These are phyloP conservation scores for Megaceryle torquata DNA, from an alignment of 2,113 vertebrate genomes.

Conservation along the genomic window DNA sequence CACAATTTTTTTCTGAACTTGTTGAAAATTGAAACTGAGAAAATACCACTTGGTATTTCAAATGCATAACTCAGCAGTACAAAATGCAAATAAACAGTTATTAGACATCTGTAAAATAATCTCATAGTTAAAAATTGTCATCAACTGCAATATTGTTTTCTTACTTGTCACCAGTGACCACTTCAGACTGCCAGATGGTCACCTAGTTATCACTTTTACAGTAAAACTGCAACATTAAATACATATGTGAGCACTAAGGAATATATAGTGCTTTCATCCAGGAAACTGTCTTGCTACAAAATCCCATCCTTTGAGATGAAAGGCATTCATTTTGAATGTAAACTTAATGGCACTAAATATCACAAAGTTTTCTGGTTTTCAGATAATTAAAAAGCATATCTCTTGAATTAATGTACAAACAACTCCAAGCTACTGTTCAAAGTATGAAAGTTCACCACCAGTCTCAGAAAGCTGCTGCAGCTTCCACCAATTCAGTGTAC, in stretches of 20 bases:
- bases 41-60: background rate
- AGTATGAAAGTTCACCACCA: too few species aligned
- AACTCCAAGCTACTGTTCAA: background rate
- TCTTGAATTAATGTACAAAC: background rate
- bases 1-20: background rate
- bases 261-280: background rate
- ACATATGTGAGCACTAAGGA: background rate
- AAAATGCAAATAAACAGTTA: background rate
- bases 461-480: background rate
- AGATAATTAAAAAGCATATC: background rate
- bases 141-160: background rate
- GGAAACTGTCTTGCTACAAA: background rate
- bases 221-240: conserved; percentile 69
- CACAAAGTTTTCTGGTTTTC: background rate
- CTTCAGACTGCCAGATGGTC: conserved; percentile 74
- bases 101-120: background rate
- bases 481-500: background rate
- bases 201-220: conserved; percentile 75
- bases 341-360: background rate
- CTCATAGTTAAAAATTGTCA: background rate
- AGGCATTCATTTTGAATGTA: background rate
- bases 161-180: conserved; percentile 74
- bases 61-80: background rate
- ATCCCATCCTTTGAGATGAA: background rate
- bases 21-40: background rate